Evolutionary conservation across 2,888 invertebrate genomes (phyloP).

Genomic region (Embidobia sp.): DNA sequence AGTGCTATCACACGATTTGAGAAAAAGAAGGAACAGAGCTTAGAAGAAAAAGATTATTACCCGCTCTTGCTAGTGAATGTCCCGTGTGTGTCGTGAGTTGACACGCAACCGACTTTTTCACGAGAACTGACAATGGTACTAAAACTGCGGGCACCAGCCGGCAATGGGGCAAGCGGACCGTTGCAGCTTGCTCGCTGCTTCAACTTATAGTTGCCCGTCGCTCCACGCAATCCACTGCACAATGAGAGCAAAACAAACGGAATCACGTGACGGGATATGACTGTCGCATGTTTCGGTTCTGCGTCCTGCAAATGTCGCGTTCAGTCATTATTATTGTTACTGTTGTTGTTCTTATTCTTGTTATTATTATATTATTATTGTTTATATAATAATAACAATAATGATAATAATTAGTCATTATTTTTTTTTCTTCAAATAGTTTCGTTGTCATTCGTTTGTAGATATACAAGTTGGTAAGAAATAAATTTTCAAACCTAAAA

Average conservation of each 20-base stretch:
- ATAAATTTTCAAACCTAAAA: too few relatives aligned
- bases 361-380: slow-evolving; percentile 36
- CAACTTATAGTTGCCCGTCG: slow-evolving; percentile 62
- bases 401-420: neutral
- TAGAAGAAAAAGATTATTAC: slow-evolving; percentile 71
- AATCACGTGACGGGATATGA: slow-evolving; percentile 67
- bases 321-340: slow-evolving; percentile 55
- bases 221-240: slow-evolving; percentile 64
- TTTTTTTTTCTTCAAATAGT: too few relatives aligned
- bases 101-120: slow-evolving; percentile 73
- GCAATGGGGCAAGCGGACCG: slow-evolving; percentile 66
- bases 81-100: slow-evolving; percentile 69
- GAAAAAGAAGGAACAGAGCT: slow-evolving; percentile 54
- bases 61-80: slow-evolving; percentile 61
- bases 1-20: slow-evolving; percentile 42
- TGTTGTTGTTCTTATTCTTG: slow-evolving; percentile 46
- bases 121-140: slow-evolving; percentile 67
- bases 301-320: slow-evolving; percentile 64
- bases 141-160: slow-evolving; percentile 74
- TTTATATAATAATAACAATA: slow-evolving; percentile 38
- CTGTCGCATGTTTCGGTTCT: slow-evolving; percentile 65
- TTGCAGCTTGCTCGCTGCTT: slow-evolving; percentile 64
- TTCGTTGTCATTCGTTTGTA: neutral
- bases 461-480: too few relatives aligned
- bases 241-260: slow-evolving; percentile 70